Conservation (phyloP, 1,140 invertebrate species). For the Solen grandis region DNA sequence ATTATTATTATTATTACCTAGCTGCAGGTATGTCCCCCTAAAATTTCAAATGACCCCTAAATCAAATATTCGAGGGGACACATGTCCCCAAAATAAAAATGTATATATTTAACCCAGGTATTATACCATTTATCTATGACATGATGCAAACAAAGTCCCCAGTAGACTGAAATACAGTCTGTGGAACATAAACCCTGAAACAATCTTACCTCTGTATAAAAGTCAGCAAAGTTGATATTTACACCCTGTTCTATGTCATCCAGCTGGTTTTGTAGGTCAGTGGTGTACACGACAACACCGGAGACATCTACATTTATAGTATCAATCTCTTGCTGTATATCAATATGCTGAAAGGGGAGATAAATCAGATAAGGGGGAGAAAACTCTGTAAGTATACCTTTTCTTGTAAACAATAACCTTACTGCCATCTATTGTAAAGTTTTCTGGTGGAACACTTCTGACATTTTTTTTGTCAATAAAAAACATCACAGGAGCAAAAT, state of each 20-base stretch:
- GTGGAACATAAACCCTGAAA: too few species aligned
- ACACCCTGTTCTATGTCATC: constrained; percentile 19
- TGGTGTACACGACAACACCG: constrained; percentile 1
- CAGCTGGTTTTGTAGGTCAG: constrained; percentile 4
- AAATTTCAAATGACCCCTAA: too few species aligned
- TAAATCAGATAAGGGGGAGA: too few species aligned
- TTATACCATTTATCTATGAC: background rate
- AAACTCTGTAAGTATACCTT: too few species aligned
- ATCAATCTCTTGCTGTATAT: constrained; percentile 20
- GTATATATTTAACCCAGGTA: background rate
- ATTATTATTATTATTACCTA: too few species aligned
- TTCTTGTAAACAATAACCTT: background rate
- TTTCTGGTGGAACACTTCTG: background rate
- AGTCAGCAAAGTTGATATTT: constrained; percentile 21
- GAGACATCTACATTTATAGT: constrained; percentile 7
- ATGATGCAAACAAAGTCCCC: too few species aligned
- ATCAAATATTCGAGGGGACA: too few species aligned
- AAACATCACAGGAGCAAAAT: background rate
- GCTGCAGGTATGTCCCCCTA: too few species aligned
- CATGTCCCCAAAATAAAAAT: too few species aligned
- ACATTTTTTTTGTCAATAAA: background rate
- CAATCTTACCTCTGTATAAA: constrained; percentile 35
- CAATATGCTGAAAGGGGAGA: background rate
- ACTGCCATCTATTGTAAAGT: background rate
- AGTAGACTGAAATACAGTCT: too few species aligned